Evolutionary conservation across 2,888 invertebrate species (phyloP), one percentile per base, ranked within the genome.

Genomic region (Oscheius sp.): DNA sequence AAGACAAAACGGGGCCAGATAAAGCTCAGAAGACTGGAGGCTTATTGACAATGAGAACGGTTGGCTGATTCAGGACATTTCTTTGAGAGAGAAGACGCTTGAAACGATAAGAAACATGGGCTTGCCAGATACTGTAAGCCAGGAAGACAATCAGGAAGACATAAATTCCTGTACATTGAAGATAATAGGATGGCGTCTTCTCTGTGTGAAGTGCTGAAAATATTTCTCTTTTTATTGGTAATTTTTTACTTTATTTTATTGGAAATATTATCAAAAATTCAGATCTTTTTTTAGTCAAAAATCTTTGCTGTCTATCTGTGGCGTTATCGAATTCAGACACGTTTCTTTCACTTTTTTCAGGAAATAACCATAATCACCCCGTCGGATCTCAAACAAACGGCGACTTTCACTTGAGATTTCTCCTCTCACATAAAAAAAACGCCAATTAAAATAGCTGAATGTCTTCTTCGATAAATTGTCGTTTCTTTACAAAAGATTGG

Each of bases 111-210:
- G 84, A 69, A 49, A 85, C 81, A n/a, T 69, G 59, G n/a, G 81
- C 78, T 77, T 87, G 87, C 87, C 87, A 87, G 16, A 80, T 61
- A 72, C 86, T 87, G 78, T 80, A 87, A n/a, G 73, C 13, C 66
- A 84, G 73, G 76, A 87, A 87, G 1, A 72, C 59, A 21, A 80
- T 45, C 25, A 87, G 72, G 18, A 74, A 73, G 2, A 71, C 35
- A 70, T 79, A 82, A 27, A 87, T 80, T 27, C 75, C 72, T 5
- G 73, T 73, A 16, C 85, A 86, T 64, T 86, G 80, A 0, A 79
- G 25, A 71, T 86, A 87, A 72, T 83, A 87, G 0, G 84, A 80
- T 0, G 81, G 49, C 27, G 81, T 86, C 56, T 86, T 86, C 43
- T 82, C 79, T 12, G 79, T 77, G 76, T 87, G 80, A 52, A 85